Evolutionary conservation across 2,113 vertebrate genomes (phyloP).

Genomic region (Dendrocopos noguchii): DNA sequence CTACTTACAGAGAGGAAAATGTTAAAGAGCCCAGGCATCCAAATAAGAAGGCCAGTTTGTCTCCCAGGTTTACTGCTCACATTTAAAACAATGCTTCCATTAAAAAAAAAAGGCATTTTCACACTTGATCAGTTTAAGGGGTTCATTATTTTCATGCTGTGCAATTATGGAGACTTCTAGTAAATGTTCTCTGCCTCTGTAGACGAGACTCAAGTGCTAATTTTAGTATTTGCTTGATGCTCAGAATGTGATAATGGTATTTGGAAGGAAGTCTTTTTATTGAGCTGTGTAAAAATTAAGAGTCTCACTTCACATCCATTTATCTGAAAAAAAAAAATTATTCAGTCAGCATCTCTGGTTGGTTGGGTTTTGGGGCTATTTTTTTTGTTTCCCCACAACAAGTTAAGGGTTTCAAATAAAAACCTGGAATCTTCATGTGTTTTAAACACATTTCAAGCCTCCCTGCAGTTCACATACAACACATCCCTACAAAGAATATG

Average conservation of each 20-base stretch:
- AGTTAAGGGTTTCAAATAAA: not conserved
- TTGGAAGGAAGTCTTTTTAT: not conserved
- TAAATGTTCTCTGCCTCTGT: not conserved
- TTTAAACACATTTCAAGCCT: not conserved
- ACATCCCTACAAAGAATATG: not conserved
- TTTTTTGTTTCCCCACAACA: not conserved
- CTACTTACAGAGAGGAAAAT: conserved; percentile 30
- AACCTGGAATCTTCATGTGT: not conserved
- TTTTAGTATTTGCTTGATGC: conserved; percentile 21
- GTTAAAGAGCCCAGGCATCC: not conserved
- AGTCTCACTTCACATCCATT: not conserved
- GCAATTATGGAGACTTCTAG: conserved; percentile 17
- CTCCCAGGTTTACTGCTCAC: conserved; percentile 22
- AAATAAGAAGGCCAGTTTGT: conserved; percentile 7
- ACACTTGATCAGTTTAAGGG: conserved; percentile 26
- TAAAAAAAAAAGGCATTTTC: conserved; percentile 7
- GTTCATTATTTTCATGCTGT: conserved; percentile 37
- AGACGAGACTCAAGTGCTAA: not conserved
- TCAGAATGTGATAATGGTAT: not conserved
- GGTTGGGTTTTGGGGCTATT: too few relatives aligned
- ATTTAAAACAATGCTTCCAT: conserved; percentile 37
- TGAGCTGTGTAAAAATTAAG: conserved; percentile 6
- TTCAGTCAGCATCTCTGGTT: not conserved
- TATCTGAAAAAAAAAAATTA: not conserved
- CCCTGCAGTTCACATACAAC: not conserved